These are phyloP conservation scores for Lypha dubia DNA, from an alignment of 2,888 invertebrate genomes.

Conservation along the genomic window DNA sequence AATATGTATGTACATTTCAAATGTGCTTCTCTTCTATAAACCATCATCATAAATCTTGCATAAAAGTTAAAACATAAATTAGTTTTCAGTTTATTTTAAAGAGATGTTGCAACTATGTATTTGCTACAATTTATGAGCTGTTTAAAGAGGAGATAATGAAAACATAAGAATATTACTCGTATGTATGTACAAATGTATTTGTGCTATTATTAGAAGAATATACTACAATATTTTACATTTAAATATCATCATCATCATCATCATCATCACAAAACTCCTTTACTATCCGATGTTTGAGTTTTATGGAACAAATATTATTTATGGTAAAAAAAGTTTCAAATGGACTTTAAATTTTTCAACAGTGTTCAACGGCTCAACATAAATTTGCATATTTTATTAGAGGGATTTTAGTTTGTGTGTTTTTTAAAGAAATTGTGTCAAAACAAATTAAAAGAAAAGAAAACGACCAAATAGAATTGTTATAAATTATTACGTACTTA, in stretches of 20 bases:
- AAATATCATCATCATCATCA: conserved; percentile 30
- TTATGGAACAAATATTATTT: conserved; percentile 32
- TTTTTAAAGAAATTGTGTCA: conserved; percentile 17
- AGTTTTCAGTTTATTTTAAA: neutral
- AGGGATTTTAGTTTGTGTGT: neutral
- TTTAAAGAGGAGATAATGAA: conserved; percentile 49
- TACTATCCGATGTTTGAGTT: conserved; percentile 13
- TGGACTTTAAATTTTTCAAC: neutral
- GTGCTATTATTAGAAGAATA: conserved; percentile 16
- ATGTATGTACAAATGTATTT: neutral
- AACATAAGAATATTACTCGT: conserved; percentile 13
- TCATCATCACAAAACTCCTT: neutral
- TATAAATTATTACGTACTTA: conserved; percentile 29
- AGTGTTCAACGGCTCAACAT: neutral
- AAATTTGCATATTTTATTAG: conserved; percentile 44
- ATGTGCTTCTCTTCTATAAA: conserved; percentile 16
- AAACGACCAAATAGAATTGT: conserved; percentile 12
- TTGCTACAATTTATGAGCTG: conserved; percentile 54
- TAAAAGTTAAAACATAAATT: conserved; percentile 25
- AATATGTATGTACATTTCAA: conserved; percentile 9
- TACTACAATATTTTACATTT: conserved; percentile 6
- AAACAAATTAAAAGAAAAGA: neutral
- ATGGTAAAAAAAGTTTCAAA: conserved; percentile 14
- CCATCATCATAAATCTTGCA: conserved; percentile 42
- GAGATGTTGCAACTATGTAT: conserved; percentile 47